phyloP scores from a whole-genome alignment of 2,888 invertebrate species.

The Cremastinae sp. region DNA sequence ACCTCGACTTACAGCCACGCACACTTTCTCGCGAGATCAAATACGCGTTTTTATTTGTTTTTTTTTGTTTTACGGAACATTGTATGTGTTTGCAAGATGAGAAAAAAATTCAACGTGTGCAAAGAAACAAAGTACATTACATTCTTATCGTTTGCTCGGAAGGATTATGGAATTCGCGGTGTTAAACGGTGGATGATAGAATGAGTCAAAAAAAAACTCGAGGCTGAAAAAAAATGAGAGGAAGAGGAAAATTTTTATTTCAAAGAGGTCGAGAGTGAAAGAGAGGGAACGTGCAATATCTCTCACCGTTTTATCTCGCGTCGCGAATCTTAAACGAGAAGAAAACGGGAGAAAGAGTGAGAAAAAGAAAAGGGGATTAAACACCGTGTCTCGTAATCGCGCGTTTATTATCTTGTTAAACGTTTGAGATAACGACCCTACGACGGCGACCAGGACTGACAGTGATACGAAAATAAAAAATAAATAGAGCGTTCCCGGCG shows the following conservation, averaged over 20 bases:
- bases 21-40: neutral
- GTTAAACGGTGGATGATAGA: constrained; percentile 25
- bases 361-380: constrained; percentile 71
- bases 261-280: constrained; percentile 12
- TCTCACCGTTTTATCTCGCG: constrained; percentile 76
- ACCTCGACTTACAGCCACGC: neutral
- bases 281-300: constrained; percentile 72
- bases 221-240: neutral
- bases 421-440: constrained; percentile 57
- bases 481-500: neutral
- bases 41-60: constrained; percentile 15
- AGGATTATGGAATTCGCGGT: constrained; percentile 39
- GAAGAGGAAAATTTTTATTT: neutral
- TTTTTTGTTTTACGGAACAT: constrained; percentile 7
- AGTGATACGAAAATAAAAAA: neutral
- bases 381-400: constrained; percentile 71
- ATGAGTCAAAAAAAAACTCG: constrained; percentile 30
- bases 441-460: constrained; percentile 11
- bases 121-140: constrained; percentile 41
- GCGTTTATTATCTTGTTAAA: constrained; percentile 77
- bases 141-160: constrained; percentile 46
- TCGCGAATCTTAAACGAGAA: constrained; percentile 72
- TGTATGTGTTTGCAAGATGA: neutral
- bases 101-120: constrained; percentile 38
- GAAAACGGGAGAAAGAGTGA: too few species aligned